Base-by-base conservation (phyloP, 2,113 vertebrate genomes). In the Sterrhoptilus dennistouni region DNA sequence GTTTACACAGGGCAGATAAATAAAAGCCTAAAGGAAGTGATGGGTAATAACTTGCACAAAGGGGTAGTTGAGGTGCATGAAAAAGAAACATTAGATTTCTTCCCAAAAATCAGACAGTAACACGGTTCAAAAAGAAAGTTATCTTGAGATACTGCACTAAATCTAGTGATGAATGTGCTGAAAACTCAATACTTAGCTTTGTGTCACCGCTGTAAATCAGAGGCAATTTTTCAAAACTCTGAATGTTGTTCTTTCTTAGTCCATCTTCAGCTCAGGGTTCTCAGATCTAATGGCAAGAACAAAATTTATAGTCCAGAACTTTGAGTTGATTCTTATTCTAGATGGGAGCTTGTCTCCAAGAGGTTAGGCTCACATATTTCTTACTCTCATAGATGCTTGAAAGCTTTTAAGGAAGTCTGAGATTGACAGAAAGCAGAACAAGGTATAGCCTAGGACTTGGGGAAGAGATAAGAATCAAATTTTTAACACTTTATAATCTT, bases 121-220 rank as follows among this genome's bases (percentile, higher is more conserved):
- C 40, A 60, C 45, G 0, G 2, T n/a, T 50, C 23, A 14, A 53
- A 83, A 57, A 61, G 68, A 25, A 60, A 28, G 44, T 78, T 91
- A 64, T 33, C 54, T 33, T 36, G 40, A 96, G 75, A 77, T 69
- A 50, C 38, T 35, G 66, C 75, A 65, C 70, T 91, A 91, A 90
- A 94, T 88, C 89, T 59, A 23, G 45, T 86, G 95, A 95, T 94
- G 42, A 79, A 96, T 91, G 87, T 83, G 42, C 78, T 90, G 91
- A 59, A 93, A 96, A 86, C 59, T 86, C 87, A 85, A 56, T 83
- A 52, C 82, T 96, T 70, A 24, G 63, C 45, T 93, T 91, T 85
- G 63, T 96, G 87, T 70, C 90, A 95, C 59, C 79, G 64, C 82
- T 66, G 94, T 94, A 94, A 94, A 96, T 91, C 93, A 95, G 72